Evolutionary conservation across 2,113 vertebrate genomes (phyloP), one percentile per base, ranked within the genome.

Genomic region (Catagonus wagneri): DNA sequence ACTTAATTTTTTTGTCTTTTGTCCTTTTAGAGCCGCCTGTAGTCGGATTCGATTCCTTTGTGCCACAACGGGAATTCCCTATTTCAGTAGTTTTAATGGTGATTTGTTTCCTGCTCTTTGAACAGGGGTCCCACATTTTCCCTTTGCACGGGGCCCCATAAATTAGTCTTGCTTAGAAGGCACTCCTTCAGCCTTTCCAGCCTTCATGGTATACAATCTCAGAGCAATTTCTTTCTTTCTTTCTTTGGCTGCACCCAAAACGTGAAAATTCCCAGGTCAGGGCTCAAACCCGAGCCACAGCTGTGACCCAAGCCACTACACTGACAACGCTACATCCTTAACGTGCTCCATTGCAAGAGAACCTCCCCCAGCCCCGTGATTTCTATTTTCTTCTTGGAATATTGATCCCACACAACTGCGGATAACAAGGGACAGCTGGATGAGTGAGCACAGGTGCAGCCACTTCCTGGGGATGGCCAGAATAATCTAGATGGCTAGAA

Each of bases 341-440:
- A 44, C 44, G 5, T 44, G 44, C 44, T 44, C 5, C 44, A 44
- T 8, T 44, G 44, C 44, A 44, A 44, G 44, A 44, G 44, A 44
- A 6, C 8, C 8, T 8, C 44, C 44, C 44, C 44, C 44, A 44
- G 5, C 44, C 44, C 44, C 44, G n/a, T n/a, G 44, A 74, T 66
- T 92, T 72, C n/a, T 91, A 7, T 72, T 34, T 81, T 95, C 81
- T 80, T 58, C 27, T 69, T 68, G 65, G 44, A 84, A 54, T 69
- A 74, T 19, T 65, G 58, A 75, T 83, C 32, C 68, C 65, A 56
- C 29, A 65, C 32, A 36, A 25, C 58, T 65, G 58, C 44, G 39
- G 79, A 15, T 36, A 52, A 71, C 34, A 85, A 61, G 61, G 14
- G 27, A 76, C 58, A 95, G n/a, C 11, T 58, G 19, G 32, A 16